These are phyloP conservation scores for Bombus huntii DNA, from an alignment of 1,140 invertebrate genomes.

Conservation along the genomic window DNA sequence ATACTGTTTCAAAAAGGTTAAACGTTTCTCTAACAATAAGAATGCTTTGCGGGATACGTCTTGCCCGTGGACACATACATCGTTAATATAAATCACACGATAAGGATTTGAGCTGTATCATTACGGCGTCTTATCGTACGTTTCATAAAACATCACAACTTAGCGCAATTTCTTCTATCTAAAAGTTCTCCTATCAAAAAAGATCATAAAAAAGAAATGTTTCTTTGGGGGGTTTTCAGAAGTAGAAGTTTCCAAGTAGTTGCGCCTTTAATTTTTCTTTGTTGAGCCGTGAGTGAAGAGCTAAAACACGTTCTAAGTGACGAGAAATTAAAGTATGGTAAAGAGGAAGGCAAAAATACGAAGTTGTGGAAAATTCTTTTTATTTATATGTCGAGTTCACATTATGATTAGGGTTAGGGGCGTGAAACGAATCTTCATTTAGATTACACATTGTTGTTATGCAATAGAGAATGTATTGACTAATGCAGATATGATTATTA, in stretches of 20 bases:
- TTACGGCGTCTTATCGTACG: too few species aligned
- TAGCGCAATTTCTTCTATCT: not conserved
- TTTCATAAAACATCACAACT: too few species aligned
- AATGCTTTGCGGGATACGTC: not conserved
- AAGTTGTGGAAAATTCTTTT: too few species aligned
- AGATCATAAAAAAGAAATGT: too few species aligned
- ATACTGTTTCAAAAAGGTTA: slow-evolving; percentile 33
- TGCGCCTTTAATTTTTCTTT: not conserved
- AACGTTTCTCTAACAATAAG: slow-evolving; percentile 19
- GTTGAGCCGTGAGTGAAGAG: not conserved
- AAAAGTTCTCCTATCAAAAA: not conserved
- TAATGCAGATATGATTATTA: too few species aligned
- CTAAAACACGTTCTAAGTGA: not conserved
- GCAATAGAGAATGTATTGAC: too few species aligned
- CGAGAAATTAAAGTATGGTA: not conserved
- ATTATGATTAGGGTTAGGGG: too few species aligned
- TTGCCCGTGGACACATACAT: not conserved
- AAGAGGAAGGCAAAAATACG: not conserved
- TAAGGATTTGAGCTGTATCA: not conserved
- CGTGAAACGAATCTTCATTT: too few species aligned
- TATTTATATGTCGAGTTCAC: too few species aligned
- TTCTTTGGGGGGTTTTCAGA: too few species aligned
- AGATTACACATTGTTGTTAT: too few species aligned
- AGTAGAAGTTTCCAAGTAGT: too few species aligned
- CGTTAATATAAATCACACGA: not conserved